These are phyloP conservation scores for Xenentodon cancila DNA, from an alignment of 2,797 vertebrate species.

Conservation along the genomic window DNA sequence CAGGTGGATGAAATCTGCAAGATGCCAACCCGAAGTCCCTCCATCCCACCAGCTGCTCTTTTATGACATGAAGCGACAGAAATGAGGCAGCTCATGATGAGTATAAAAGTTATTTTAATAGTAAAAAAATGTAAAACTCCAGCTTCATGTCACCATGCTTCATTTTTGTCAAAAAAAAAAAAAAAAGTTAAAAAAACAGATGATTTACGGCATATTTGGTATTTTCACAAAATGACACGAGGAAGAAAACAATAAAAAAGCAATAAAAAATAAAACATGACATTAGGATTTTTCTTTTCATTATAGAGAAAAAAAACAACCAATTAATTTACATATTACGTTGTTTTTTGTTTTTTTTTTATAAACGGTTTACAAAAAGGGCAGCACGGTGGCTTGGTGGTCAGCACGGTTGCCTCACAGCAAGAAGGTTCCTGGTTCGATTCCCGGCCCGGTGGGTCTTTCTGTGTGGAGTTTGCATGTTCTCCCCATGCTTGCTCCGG, in stretches of 20 bases:
- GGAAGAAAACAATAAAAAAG: constrained; percentile 7
- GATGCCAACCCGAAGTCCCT: too few species aligned
- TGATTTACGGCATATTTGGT: background rate
- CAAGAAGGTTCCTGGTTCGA: too few species aligned
- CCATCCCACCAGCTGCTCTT: too few species aligned
- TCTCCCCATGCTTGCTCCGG: too few species aligned
- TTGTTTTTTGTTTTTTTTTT: background rate
- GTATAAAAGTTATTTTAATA: constrained; percentile 42
- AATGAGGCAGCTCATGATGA: background rate
- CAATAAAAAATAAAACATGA: background rate
- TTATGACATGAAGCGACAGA: too few species aligned
- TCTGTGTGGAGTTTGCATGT: too few species aligned
- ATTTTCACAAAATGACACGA: background rate
- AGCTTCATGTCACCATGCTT: background rate
- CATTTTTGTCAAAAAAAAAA: constrained; percentile 16
- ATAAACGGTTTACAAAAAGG: background rate
- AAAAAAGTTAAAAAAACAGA: background rate
- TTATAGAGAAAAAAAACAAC: background rate
- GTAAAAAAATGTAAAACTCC: background rate
- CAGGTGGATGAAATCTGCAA: too few species aligned
- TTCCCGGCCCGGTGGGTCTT: too few species aligned
- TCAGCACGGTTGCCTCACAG: too few species aligned
- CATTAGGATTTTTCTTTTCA: background rate
- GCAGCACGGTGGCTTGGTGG: too few species aligned
- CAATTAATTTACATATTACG: background rate